A percentile compares a stretch with the other conserved stretches of the same genome.
Evolutionary conservation across 2,797 vertebrate species (phyloP).

Genomic region (Xenops minutus): DNA sequence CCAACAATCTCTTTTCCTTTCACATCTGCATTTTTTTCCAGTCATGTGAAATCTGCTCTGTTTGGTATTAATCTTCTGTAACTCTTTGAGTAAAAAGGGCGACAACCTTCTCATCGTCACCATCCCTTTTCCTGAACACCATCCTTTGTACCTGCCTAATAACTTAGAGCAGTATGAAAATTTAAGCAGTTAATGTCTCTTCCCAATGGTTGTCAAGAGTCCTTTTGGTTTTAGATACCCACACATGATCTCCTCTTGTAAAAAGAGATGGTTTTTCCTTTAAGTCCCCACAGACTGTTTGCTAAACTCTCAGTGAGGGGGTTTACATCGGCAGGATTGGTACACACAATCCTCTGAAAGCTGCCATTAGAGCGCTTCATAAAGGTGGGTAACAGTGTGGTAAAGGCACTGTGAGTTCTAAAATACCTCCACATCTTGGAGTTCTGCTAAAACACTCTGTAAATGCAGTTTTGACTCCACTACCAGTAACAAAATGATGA

Average conservation of each 20-base stretch:
- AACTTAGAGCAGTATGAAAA: background rate
- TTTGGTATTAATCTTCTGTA: background rate
- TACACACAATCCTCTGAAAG: background rate
- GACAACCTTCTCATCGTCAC: background rate
- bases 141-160: background rate
- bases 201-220: background rate
- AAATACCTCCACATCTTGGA: background rate
- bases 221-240: slow-evolving; percentile 10
- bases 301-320: background rate
- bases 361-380: background rate
- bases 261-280: background rate
- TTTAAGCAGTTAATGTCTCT: slow-evolving; percentile 31
- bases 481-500: background rate
- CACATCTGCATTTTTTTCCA: background rate
- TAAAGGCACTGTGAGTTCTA: background rate
- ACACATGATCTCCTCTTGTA: background rate
- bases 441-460: background rate
- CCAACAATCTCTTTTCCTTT: background rate
- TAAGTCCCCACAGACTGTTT: background rate
- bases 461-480: background rate
- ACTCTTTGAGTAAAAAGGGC: background rate
- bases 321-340: slow-evolving; percentile 14
- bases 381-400: background rate
- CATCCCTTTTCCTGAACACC: background rate
- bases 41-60: background rate